Evolutionary conservation across 2,797 vertebrate species (phyloP).

Genomic region (Cercopithecus neglectus): DNA sequence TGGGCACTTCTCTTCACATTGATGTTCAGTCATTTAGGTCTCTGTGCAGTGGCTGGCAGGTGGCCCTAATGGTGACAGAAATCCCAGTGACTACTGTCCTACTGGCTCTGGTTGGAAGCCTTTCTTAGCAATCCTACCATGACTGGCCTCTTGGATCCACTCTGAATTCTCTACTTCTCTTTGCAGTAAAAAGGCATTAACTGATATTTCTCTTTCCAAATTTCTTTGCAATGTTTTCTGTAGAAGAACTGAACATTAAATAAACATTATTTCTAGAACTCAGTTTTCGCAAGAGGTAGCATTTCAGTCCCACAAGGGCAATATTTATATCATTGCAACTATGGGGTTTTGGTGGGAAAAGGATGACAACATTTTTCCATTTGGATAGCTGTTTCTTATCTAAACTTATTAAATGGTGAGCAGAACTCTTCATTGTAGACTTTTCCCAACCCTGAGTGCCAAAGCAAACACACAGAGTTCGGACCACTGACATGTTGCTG

Average conservation of each 20-base stretch:
- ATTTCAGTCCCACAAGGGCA: background rate
- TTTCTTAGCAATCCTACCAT: background rate
- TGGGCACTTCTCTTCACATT: rapidly evolving
- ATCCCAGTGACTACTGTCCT: rapidly evolving
- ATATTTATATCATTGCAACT: background rate
- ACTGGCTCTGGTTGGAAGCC: background rate
- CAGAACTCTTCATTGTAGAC: background rate
- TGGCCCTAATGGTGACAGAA: background rate
- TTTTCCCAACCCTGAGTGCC: background rate
- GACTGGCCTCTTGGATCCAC: rapidly evolving
- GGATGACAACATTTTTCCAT: slow-evolving; percentile 50
- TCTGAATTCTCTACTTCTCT: background rate
- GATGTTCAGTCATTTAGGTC: no score
- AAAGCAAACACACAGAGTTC: background rate
- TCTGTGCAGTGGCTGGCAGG: rapidly evolving
- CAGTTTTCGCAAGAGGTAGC: background rate
- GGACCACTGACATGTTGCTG: background rate
- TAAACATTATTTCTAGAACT: slow-evolving; percentile 38
- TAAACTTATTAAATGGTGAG: background rate
- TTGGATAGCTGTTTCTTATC: background rate
- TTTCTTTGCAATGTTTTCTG: slow-evolving; percentile 19
- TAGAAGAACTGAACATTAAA: background rate
- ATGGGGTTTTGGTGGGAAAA: background rate
- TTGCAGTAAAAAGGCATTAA: background rate
- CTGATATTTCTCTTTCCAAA: slow-evolving; percentile 3